A percentile compares a stretch with the other conserved stretches of the same genome.
Evolutionary conservation across 1,140 invertebrate genomes (phyloP).

Genomic region (Cardiocondyla obscurior): DNA sequence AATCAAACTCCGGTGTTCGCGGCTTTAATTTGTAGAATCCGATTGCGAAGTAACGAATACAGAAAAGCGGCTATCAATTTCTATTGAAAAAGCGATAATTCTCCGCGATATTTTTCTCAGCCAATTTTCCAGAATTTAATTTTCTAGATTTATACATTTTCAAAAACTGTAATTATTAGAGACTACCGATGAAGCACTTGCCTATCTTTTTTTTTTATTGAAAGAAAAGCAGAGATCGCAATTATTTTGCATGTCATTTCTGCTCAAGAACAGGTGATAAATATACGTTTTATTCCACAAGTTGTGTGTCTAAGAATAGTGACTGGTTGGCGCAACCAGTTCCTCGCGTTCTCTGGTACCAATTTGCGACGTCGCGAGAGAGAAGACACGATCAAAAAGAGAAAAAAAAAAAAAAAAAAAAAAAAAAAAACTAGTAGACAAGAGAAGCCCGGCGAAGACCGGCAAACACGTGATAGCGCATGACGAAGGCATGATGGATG

Average conservation of each 20-base stretch:
- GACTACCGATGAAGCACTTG: background rate
- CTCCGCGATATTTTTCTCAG: background rate
- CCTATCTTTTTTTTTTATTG: background rate
- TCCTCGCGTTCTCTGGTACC: slow-evolving; percentile 51
- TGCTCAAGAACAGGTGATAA: background rate
- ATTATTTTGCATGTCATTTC: background rate
- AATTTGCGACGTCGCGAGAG: slow-evolving; percentile 58
- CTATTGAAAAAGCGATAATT: background rate
- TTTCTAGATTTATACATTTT: background rate
- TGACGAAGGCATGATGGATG: slow-evolving; percentile 82
- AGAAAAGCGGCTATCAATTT: background rate
- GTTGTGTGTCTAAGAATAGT: background rate
- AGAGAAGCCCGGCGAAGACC: slow-evolving; percentile 38
- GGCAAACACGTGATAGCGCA: slow-evolving; percentile 73
- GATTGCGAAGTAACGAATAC: background rate
- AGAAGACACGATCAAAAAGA: slow-evolving; percentile 23
- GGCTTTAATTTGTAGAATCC: slow-evolving; percentile 27
- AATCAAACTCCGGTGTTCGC: slow-evolving; percentile 16
- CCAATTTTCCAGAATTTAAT: background rate
- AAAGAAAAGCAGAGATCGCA: background rate
- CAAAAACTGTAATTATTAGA: background rate
- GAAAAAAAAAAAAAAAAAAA: slow-evolving; percentile 38
- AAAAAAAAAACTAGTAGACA: slow-evolving; percentile 29
- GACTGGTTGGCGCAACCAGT: slow-evolving; percentile 43
- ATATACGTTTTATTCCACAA: background rate